A percentile compares a stretch with the other conserved stretches of the same genome.
These are phyloP conservation scores for Caerostris extrusa DNA, from an alignment of 1,140 invertebrate species.

Conservation along the genomic window DNA sequence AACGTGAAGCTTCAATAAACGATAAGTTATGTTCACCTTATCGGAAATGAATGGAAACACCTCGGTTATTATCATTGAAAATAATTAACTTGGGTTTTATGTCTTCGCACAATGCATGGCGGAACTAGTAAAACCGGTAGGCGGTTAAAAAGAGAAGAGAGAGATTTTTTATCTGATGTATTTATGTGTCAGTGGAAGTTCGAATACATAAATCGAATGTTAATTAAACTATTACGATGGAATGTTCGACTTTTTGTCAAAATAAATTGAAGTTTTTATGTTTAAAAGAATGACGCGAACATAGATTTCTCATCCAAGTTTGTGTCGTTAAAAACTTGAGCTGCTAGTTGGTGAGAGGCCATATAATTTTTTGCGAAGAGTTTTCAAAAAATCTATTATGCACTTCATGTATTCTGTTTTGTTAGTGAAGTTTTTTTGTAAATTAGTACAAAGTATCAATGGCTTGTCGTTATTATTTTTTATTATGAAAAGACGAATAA, in stretches of 20 bases:
- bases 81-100: constrained; percentile 35
- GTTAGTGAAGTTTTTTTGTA: too few relatives aligned
- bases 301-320: background rate
- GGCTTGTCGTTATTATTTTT: too few relatives aligned
- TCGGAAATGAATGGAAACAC: constrained; percentile 4
- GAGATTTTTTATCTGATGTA: constrained; percentile 46
- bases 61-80: constrained; percentile 32
- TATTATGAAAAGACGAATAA: too few relatives aligned
- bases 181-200: constrained; percentile 17
- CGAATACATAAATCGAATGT: constrained; percentile 43
- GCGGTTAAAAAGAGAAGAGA: background rate
- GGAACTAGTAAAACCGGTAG: background rate
- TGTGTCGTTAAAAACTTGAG: background rate
- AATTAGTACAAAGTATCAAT: too few relatives aligned
- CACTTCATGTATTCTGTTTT: background rate
- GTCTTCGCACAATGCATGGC: background rate
- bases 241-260: background rate
- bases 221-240: constrained; percentile 19
- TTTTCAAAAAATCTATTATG: background rate
- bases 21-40: constrained; percentile 35
- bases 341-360: background rate
- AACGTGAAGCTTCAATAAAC: constrained; percentile 16
- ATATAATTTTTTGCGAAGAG: background rate
- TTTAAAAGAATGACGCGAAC: background rate
- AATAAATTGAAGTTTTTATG: constrained; percentile 34